These are phyloP conservation scores for Stegostoma tigrinum DNA, from an alignment of 2,113 vertebrate species.

Conservation along the genomic window DNA sequence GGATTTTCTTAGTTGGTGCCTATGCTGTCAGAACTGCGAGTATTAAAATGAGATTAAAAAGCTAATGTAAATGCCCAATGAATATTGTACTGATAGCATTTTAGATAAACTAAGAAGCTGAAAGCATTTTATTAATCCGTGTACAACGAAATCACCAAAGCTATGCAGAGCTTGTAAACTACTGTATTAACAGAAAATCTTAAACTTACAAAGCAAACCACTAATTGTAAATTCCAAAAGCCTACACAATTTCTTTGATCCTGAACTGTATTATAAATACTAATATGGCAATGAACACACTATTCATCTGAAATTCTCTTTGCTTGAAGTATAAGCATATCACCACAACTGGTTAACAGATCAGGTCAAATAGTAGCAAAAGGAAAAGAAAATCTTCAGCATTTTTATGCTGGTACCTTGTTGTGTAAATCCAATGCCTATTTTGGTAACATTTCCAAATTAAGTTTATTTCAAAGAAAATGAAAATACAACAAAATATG, in stretches of 20 bases:
- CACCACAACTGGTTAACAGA: neutral
- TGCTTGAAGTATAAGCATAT: neutral
- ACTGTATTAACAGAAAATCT: neutral
- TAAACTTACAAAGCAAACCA: neutral
- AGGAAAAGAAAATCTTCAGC: neutral
- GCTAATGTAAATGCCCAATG: neutral
- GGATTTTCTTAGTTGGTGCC: neutral
- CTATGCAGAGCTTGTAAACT: neutral
- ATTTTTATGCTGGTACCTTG: neutral
- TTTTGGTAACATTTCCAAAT: neutral
- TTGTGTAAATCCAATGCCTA: neutral
- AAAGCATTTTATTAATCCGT: neutral
- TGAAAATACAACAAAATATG: neutral
- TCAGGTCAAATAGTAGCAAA: neutral
- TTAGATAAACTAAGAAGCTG: neutral
- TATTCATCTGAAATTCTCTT: neutral
- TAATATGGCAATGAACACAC: neutral
- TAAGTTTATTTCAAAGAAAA: neutral
- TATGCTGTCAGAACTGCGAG: neutral
- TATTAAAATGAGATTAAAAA: slow-evolving; percentile 1
- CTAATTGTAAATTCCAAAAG: no score
- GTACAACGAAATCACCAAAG: neutral
- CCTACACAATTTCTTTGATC: neutral
- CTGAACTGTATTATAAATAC: neutral
- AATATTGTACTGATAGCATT: neutral